Evolutionary conservation across 2,113 vertebrate genomes (phyloP).

Genomic region (Synchiropus splendidus): DNA sequence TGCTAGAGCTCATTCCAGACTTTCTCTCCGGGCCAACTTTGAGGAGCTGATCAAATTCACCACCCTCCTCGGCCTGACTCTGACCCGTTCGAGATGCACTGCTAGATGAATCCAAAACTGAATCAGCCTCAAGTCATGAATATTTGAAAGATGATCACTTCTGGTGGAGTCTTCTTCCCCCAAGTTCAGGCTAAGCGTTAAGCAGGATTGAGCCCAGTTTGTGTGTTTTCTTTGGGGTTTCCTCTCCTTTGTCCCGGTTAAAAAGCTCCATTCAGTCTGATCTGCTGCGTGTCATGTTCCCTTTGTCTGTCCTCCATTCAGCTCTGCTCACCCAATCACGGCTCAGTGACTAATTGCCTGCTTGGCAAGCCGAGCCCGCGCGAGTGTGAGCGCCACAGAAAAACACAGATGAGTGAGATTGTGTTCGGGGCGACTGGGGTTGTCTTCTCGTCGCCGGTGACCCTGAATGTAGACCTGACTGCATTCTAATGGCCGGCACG

Average conservation of each 20-base stretch:
- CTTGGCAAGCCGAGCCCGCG: conserved; percentile 52
- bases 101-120: too few relatives aligned
- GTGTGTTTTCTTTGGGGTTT: conserved; percentile 48
- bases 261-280: conserved; percentile 59
- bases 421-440: conserved; percentile 25
- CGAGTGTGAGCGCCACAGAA: conserved; percentile 15
- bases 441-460: conserved; percentile 58
- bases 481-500: conserved; percentile 55
- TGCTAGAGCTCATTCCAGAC: too few relatives aligned
- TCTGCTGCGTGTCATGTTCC: conserved; percentile 58
- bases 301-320: conserved; percentile 65
- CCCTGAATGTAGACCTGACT: conserved; percentile 56
- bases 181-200: too few relatives aligned
- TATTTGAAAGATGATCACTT: too few relatives aligned
- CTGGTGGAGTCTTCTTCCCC: too few relatives aligned
- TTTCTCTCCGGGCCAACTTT: too few relatives aligned
- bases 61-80: too few relatives aligned
- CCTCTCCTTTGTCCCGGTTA: conserved; percentile 55
- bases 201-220: conserved; percentile 3
- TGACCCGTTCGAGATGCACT: too few relatives aligned
- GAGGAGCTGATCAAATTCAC: too few relatives aligned
- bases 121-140: too few relatives aligned
- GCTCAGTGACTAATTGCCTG: conserved; percentile 71
- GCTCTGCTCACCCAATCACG: conserved; percentile 65
- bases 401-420: conserved; percentile 13